Evolutionary conservation across 2,888 invertebrate genomes (phyloP).

Genomic region (Acleris emargana): DNA sequence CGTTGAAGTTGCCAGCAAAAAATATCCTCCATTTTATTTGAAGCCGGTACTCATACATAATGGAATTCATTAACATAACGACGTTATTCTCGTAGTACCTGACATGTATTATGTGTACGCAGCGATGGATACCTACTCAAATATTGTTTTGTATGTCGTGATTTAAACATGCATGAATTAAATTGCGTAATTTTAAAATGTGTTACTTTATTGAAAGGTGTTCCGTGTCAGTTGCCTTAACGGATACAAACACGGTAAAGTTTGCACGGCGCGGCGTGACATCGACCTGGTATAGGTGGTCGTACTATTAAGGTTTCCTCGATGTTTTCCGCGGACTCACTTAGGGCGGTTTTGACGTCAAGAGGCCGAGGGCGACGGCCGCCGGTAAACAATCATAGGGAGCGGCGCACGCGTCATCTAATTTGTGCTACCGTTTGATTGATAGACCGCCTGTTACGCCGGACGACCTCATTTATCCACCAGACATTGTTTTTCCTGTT

Average conservation of each 20-base stretch:
- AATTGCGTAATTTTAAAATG: too few species aligned
- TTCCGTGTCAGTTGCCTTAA: not conserved
- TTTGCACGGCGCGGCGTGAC: conserved; percentile 11
- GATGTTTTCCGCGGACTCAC: conserved; percentile 53
- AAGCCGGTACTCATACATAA: conserved; percentile 1
- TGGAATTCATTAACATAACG: not conserved
- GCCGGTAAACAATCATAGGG: conserved; percentile 59
- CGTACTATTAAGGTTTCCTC: conserved; percentile 28
- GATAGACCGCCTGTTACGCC: conserved; percentile 75
- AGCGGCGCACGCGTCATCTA: conserved; percentile 73
- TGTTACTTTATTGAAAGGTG: too few species aligned
- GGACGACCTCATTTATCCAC: conserved; percentile 67
- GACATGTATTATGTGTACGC: too few species aligned
- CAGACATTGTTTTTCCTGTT: conserved; percentile 58
- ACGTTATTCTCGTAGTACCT: not conserved
- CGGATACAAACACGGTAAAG: not conserved
- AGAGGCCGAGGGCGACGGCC: conserved; percentile 51
- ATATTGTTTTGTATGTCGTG: too few species aligned
- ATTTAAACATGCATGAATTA: too few species aligned
- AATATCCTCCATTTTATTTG: conserved; percentile 13
- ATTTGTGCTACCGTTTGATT: conserved; percentile 67
- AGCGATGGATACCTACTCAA: too few species aligned
- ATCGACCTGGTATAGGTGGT: conserved; percentile 8
- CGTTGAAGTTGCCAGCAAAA: conserved; percentile 16
- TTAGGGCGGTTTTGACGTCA: conserved; percentile 62